These are phyloP conservation scores for Laspeyria flexula DNA, from an alignment of 2,888 invertebrate genomes.

Conservation along the genomic window DNA sequence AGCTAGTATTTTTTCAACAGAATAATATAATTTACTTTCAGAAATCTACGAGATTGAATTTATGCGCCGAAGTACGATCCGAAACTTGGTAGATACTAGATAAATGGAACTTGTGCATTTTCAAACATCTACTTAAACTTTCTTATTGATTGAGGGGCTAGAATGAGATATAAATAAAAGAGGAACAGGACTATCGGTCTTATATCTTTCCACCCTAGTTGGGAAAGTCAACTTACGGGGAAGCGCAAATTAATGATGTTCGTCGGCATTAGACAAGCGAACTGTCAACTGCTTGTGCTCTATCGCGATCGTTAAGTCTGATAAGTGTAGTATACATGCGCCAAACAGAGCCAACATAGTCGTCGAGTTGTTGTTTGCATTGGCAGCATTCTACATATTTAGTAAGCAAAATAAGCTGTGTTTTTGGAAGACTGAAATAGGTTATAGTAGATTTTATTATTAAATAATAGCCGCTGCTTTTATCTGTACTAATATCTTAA, in stretches of 20 bases:
- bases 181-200: slow-evolving; percentile 4
- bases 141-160: slow-evolving; percentile 2
- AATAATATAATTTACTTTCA: not conserved
- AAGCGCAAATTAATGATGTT: slow-evolving; percentile 25
- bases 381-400: not conserved
- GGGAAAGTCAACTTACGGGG: slow-evolving; percentile 9
- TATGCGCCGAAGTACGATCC: not conserved
- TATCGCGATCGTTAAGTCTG: slow-evolving; percentile 13
- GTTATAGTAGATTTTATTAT: not conserved
- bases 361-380: slow-evolving; percentile 6
- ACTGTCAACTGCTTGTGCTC: slow-evolving; percentile 19
- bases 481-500: no score
- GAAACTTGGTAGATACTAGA: not conserved
- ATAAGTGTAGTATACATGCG: slow-evolving; percentile 13
- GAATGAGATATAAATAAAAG: not conserved
- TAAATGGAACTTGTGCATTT: not conserved
- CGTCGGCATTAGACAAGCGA: slow-evolving; percentile 11
- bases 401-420: no score
- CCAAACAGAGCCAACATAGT: slow-evolving; percentile 3
- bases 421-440: not conserved
- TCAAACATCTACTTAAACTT: slow-evolving; percentile 1
- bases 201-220: slow-evolving; percentile 5
- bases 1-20: not conserved
- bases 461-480: no score
- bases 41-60: not conserved